Percentiles rank a stretch among this genome's conserved stretches.
Evolutionary conservation across 1,140 invertebrate species (phyloP).

Genomic region (Eumeta japonica): DNA sequence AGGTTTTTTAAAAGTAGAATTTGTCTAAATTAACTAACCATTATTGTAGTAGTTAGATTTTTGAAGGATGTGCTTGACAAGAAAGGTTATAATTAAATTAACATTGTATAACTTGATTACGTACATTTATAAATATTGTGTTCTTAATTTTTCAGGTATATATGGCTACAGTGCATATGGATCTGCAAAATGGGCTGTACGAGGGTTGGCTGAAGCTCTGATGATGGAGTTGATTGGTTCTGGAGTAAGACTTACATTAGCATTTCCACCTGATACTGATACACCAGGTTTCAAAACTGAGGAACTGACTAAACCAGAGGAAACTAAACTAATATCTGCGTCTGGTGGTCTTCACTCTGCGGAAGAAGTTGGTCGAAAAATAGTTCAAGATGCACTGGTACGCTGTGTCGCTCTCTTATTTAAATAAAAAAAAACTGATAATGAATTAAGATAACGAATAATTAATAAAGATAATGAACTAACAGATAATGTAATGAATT

Average conservation of each 20-base stretch:
- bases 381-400: conserved; percentile 83
- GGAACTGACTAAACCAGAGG: conserved; percentile 80
- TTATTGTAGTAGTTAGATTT: no score
- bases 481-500: neutral
- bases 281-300: conserved; percentile 93
- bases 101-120: no score
- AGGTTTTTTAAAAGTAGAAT: no score
- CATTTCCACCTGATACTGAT: conserved; percentile 94
- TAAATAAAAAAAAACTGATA: conserved; percentile 2
- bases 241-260: conserved; percentile 82
- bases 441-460: conserved; percentile 4
- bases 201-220: conserved; percentile 90
- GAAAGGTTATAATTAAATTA: no score
- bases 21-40: no score
- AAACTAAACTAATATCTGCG: conserved; percentile 87
- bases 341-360: conserved; percentile 74
- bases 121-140: no score
- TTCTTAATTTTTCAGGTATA: conserved; percentile 56
- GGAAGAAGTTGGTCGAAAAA: conserved; percentile 74
- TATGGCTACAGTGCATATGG: conserved; percentile 92
- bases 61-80: no score
- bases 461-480: conserved; percentile 6
- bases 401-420: no score
- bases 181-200: conserved; percentile 90
- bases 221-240: conserved; percentile 87